Base-by-base conservation (phyloP, 2,888 invertebrate species). In the Mythimna pallens region DNA sequence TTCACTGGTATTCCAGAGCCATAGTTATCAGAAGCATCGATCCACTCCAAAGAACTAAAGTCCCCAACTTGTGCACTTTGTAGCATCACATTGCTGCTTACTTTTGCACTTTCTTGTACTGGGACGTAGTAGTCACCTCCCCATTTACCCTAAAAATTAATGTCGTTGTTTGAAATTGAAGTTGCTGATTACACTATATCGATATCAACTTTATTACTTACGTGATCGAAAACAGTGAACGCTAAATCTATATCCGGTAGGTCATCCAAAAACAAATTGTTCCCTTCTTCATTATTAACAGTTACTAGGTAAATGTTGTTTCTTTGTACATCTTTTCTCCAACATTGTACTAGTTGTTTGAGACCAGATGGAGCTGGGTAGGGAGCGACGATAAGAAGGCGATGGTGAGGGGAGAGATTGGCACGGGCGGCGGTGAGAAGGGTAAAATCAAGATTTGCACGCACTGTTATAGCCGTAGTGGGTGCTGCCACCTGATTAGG, bases 191-290 rank as follows among this genome's bases (percentile, higher is more conserved):
- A 1, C 22, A n/a, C 1, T 54, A n/a, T 52, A 40, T 61, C 10
- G 20, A 73, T 52, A 43, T 25, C 6, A 55, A 40, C 50, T 1
- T 30, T 43, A 2, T 70, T 34, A 84, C 91, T 87, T 82, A 92
- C 92, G 65, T 90, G 80, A 63, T 88, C 73, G 2, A 90, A 68
- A 22, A 91, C 83, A 54, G 87, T 91, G 63, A 85, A 89, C 1
- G 88, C 88, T 43, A 93, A 80, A 76, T 91, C 86, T 25, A 90
- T 73, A 52, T 90, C 85, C 0, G 92, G 89, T n/a, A 92, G 63
- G 64, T 91, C 81, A 43, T 87, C 88, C 36, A 90, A 66, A 43
- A 68, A 72, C 70, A 88, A 84, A 30, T 88, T 86, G 34, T 84
- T 85, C 1, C 76, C 80, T 43, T 88, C 79, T 65, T 88, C 87